phyloP scores from a whole-genome alignment of 2,888 invertebrate genomes.

The Trypoxylon attenuatum region DNA sequence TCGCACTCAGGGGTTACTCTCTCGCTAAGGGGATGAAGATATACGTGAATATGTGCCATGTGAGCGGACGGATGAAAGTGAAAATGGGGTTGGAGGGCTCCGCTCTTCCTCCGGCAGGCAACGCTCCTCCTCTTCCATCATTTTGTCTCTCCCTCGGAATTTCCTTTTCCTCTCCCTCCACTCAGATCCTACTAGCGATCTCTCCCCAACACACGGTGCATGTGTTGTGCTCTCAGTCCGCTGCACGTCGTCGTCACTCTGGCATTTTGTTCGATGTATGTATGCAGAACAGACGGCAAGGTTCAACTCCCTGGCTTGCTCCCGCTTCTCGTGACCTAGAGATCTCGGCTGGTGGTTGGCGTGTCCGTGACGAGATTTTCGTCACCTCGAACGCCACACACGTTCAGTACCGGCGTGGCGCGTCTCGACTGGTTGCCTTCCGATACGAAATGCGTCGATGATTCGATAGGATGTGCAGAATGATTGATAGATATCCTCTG shows the following conservation, averaged over 20 bases:
- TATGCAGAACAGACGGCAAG: constrained; percentile 53
- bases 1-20: neutral
- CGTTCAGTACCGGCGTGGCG: neutral
- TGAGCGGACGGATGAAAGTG: constrained; percentile 65
- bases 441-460: no score
- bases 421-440: neutral
- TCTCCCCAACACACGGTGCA: no score
- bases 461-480: neutral
- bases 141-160: constrained; percentile 1
- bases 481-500: neutral
- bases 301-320: constrained; percentile 35
- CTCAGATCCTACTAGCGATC: constrained; percentile 32
- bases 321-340: constrained; percentile 19
- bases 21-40: constrained; percentile 45
- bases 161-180: constrained; percentile 10
- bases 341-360: constrained; percentile 2
- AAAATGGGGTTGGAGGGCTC: constrained; percentile 64
- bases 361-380: constrained; percentile 42
- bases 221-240: neutral
- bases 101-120: constrained; percentile 44
- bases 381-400: constrained; percentile 17
- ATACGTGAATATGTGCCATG: constrained; percentile 66
- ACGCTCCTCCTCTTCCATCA: constrained; percentile 32
- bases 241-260: constrained; percentile 52
- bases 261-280: constrained; percentile 59